phyloP scores from a whole-genome alignment of 1,140 invertebrate genomes.

The Drosophila sulfurigaster region DNA sequence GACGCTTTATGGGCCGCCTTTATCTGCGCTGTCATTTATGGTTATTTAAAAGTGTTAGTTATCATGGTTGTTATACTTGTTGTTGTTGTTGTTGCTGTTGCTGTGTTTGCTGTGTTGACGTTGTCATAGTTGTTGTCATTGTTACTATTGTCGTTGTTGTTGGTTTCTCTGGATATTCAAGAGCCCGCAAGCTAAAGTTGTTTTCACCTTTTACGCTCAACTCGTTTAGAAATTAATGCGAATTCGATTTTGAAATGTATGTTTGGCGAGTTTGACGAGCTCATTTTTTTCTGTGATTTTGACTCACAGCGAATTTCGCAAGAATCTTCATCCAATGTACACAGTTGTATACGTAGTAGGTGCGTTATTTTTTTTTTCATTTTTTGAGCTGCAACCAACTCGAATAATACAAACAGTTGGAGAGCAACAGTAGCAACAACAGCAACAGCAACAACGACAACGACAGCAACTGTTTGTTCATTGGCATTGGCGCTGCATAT shows the following conservation, averaged over 20 bases:
- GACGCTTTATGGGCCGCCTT: constrained; percentile 53
- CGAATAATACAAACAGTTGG: constrained; percentile 63
- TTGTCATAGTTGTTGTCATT: constrained; percentile 48
- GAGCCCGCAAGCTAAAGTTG: constrained; percentile 31
- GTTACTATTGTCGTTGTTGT: constrained; percentile 22
- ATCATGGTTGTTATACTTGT: constrained; percentile 54
- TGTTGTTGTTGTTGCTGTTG: constrained; percentile 24
- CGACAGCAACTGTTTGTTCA: constrained; percentile 23
- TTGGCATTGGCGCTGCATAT: constrained; percentile 57
- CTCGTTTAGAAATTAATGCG: constrained; percentile 71
- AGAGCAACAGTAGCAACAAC: constrained; percentile 56
- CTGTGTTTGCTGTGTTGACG: too few species aligned
- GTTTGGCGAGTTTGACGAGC: constrained; percentile 51
- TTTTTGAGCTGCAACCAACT: too few species aligned
- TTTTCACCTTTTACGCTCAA: constrained; percentile 58
- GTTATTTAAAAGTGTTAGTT: constrained; percentile 62
- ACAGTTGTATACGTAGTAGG: constrained; percentile 11
- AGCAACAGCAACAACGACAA: constrained; percentile 35
- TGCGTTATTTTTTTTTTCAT: neutral
- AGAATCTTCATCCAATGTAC: constrained; percentile 43
- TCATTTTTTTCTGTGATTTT: constrained; percentile 35
- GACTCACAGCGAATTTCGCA: constrained; percentile 64
- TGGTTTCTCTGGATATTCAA: constrained; percentile 26
- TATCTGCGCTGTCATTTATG: constrained; percentile 59
- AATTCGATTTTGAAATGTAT: constrained; percentile 71